Conservation (phyloP, 2,888 invertebrate genomes). For the Anaspis maculata region DNA sequence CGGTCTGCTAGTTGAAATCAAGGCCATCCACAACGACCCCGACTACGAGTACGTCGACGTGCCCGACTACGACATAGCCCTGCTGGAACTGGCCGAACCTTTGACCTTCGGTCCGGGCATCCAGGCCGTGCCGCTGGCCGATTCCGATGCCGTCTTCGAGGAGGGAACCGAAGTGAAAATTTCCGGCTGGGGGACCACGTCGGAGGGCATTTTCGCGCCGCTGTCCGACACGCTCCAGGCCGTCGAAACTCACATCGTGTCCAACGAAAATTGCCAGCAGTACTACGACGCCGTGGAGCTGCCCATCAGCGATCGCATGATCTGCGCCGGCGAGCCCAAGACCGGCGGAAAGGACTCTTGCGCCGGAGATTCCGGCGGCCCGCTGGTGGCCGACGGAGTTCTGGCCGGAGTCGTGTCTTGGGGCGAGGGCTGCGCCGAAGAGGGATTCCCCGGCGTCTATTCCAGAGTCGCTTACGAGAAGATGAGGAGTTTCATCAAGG, state of each 20-base stretch:
- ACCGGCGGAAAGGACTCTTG: conserved; percentile 48
- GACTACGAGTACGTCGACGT: conserved; percentile 1
- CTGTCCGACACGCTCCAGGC: conserved; percentile 9
- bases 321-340: conserved; percentile 45
- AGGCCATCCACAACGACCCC: conserved; percentile 3
- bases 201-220: conserved; percentile 9
- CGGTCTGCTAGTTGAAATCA: conserved; percentile 4
- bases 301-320: conserved; percentile 42
- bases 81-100: conserved; percentile 3
- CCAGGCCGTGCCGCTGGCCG: conserved; percentile 2
- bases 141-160: not conserved
- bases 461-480: conserved; percentile 5
- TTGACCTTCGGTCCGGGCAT: conserved; percentile 1
- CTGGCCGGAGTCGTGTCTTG: conserved; percentile 16
- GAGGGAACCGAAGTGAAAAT: conserved; percentile 3
- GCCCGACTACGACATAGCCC: conserved; percentile 7
- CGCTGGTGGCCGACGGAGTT: conserved; percentile 14
- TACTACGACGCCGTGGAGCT: conserved; percentile 7
- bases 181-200: conserved; percentile 19
- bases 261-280: conserved; percentile 15
- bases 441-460: conserved; percentile 12
- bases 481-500: not conserved
- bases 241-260: conserved; percentile 14
- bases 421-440: conserved; percentile 13
- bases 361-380: conserved; percentile 31